Percentiles rank a stretch among this genome's conserved stretches.
phyloP scores from a whole-genome alignment of 1,140 invertebrate genomes.

The Elysia chlorotica region DNA sequence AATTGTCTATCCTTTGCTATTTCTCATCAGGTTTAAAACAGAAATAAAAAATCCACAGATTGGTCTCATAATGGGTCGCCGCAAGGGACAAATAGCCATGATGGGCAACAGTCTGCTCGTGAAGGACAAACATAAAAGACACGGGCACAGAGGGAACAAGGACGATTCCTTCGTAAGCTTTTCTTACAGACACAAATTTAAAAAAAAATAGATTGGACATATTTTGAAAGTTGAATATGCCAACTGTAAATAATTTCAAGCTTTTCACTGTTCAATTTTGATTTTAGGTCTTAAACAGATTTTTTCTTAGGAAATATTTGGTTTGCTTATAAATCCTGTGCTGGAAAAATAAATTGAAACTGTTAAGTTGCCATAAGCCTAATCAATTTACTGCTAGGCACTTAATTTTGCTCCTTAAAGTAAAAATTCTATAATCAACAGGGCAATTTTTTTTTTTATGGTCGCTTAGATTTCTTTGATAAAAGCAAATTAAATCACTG shows the following conservation, averaged over 20 bases:
- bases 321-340: background rate
- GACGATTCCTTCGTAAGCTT: constrained; percentile 1
- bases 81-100: background rate
- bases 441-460: too few relatives aligned
- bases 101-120: background rate
- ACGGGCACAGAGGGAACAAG: background rate
- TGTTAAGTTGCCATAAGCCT: too few relatives aligned
- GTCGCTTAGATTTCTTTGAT: too few relatives aligned
- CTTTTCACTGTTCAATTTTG: background rate
- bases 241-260: background rate
- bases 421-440: too few relatives aligned
- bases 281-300: background rate
- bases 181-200: background rate
- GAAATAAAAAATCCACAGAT: too few relatives aligned
- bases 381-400: too few relatives aligned
- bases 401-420: too few relatives aligned
- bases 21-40: too few relatives aligned
- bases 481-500: too few relatives aligned
- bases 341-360: background rate
- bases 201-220: background rate
- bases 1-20: too few relatives aligned
- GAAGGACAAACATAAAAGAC: background rate
- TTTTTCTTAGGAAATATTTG: background rate
- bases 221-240: background rate
- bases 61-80: background rate